Base-by-base conservation (phyloP, 2,888 invertebrate species). In the Polietes domitor region DNA sequence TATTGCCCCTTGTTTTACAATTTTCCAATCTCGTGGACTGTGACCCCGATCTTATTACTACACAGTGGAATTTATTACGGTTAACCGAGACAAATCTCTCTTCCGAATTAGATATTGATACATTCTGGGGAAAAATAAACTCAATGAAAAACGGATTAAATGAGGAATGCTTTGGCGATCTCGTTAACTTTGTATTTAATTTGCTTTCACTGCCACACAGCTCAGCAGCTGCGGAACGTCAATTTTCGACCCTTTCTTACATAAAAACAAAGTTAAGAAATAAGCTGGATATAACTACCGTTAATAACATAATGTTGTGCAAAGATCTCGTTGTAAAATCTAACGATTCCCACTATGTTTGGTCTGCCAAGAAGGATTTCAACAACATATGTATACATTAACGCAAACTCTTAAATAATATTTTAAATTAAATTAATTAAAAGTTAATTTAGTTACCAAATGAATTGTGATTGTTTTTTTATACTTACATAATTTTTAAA, bases 181-280 rank as follows among this genome's bases (percentile, higher is more conserved):
- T 76, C 19, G n/a, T 21, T 15, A 63, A 74, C 12, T 80, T 80
- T 21, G 47, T 83, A 12, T 77, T 80, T 41, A 77, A 80, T 41
- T 70, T 75, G 32, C 9, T 80, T 21, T 74, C 73, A 1, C 21
- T 74, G 12, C 80, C 77, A 53, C 71, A 80, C 70, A 83, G 70
- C 61, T 71, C 77, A 9, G 77, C 77, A 17, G 75, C 75, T 17
- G 77, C 75, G 41, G 83, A 80, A 73, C 63, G 80, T 19, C 77
- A 77, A 28, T 77, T 77, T 72, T 73, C 47, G 2, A 68, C 50
- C n/a, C 73, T 81, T 41, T 78, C 71, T 28, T 71, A 75, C 15
- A 76, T 82, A 12, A 65, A 82, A 71, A 75, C 63, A 7, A 82
- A 77, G 28, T 50, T 78, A 0, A 68, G 68, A 74, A 74, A 68